These are phyloP conservation scores for Emesis furor DNA, from an alignment of 2,888 invertebrate species.

Conservation along the genomic window DNA sequence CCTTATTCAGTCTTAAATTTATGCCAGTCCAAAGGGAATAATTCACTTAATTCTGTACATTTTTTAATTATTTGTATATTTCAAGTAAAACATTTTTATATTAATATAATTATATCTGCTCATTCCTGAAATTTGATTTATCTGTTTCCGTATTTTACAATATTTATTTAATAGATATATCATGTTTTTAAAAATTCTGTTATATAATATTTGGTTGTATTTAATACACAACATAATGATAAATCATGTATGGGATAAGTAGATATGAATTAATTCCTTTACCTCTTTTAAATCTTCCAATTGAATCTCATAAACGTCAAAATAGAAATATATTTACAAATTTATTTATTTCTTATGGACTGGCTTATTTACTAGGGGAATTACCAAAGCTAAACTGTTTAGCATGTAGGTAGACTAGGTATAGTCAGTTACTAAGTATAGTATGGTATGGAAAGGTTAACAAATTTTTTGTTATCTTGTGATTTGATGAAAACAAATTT, in stretches of 20 bases:
- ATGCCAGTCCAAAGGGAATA: neutral
- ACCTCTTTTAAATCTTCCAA: neutral
- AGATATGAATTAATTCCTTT: neutral
- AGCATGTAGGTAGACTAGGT: constrained; percentile 13
- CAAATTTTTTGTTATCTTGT: no score
- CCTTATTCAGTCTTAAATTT: neutral
- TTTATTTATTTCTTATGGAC: neutral
- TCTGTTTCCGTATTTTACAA: no score
- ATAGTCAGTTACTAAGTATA: constrained; percentile 1
- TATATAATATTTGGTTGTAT: no score
- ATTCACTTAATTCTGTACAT: neutral
- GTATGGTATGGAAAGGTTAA: no score
- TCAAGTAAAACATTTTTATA: neutral
- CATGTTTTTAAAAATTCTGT: no score
- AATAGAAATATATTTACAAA: neutral
- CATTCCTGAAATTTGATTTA: neutral
- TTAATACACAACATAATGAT: no score
- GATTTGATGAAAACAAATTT: no score
- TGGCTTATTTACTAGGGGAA: constrained; percentile 15
- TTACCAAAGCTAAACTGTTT: constrained; percentile 18
- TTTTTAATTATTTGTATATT: no score
- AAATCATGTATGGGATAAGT: neutral
- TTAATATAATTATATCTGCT: neutral
- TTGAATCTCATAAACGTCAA: constrained; percentile 3
- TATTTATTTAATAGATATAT: no score